These are phyloP conservation scores for cat (Felis catus) DNA, from an alignment of 2,113 vertebrate genomes.

Conservation along the genomic window F.catus_Fca126_mat1.0 CM031421.1:102212501-102213000, in stretches of 20 bases:
- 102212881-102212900: neutral
- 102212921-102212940: fast-evolving
- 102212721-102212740: neutral
- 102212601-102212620: neutral
- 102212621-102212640: neutral
- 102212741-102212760: neutral
- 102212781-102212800: neutral
- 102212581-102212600: fast-evolving
- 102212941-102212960: neutral
- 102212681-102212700: neutral
- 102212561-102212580: fast-evolving
- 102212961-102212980: neutral
- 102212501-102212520: neutral
- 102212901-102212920: neutral
- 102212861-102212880: neutral
- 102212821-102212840: neutral
- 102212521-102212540: neutral
- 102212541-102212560: neutral
- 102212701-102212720: neutral
- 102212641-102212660: neutral
- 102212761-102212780: neutral
- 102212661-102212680: neutral
- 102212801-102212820: neutral
- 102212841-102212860: neutral
- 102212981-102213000: neutral